phyloP scores from a whole-genome alignment of 2,113 vertebrate species.

The Takifugu bimaculatus region DNA sequence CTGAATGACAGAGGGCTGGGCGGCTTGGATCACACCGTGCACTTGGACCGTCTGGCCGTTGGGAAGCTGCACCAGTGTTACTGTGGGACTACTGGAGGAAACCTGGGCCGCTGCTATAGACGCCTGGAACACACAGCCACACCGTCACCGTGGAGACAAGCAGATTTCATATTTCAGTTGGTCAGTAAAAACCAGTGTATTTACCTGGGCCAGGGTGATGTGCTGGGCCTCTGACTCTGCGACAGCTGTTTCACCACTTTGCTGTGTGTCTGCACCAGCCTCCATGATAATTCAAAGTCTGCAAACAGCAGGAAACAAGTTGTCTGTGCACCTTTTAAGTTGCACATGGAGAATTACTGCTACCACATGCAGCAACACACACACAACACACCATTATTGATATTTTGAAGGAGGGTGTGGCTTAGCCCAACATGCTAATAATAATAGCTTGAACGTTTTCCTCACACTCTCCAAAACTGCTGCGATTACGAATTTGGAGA shows the following conservation, averaged over 20 bases:
- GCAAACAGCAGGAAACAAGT: conserved; percentile 11
- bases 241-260: conserved; percentile 90
- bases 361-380: background rate
- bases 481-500: no score
- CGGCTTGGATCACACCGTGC: conserved; percentile 96
- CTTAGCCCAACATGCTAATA: conserved; percentile 23
- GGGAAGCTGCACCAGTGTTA: conserved; percentile 94
- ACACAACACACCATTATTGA: conserved; percentile 1
- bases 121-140: conserved; percentile 69
- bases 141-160: background rate
- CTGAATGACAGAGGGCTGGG: conserved; percentile 98
- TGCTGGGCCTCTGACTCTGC: conserved; percentile 93
- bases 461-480: no score
- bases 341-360: background rate
- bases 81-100: conserved; percentile 85
- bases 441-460: conserved; percentile 3
- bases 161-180: background rate
- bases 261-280: conserved; percentile 94
- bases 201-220: conserved; percentile 93
- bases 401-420: conserved; percentile 52
- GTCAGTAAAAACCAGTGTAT: background rate
- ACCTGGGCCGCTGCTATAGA: conserved; percentile 88
- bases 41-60: conserved; percentile 98
- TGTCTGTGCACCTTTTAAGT: background rate
- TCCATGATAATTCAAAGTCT: conserved; percentile 99